Base-by-base conservation (phyloP, 2,113 vertebrate species). In the Pholis gunnellus region DNA sequence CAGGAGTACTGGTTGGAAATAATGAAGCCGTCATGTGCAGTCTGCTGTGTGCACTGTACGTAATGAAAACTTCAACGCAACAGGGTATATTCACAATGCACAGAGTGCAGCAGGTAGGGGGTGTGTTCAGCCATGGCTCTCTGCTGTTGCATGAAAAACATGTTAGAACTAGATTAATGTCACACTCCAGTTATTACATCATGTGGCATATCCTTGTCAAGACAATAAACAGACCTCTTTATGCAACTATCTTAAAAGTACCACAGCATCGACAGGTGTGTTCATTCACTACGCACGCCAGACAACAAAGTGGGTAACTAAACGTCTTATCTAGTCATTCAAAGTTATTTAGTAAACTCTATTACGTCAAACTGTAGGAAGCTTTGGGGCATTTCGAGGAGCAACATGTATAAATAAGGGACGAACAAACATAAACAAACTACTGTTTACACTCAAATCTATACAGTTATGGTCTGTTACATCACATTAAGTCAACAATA, bases 401-500 rank as follows among this genome's bases (percentile, higher is more conserved):
- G 3, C 3, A 42, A 11, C 0, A 2, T 60, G 57, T 60, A 48
- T 73, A 87, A 86, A 87, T 75, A 84, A 44, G 72, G 75, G 56
- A 38, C 27, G 1, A 69, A 78, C 29, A 73, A 77, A 59, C 40
- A 73, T 2, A 64, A 48, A 71, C 56, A 72, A 78, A 38, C 29
- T 31, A n/a, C 2, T 87, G 88, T 89, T 88, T 73, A 82, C 66
- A 87, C 29, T 71, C 22, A 56, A 13, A 54, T n/a, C 54, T 64
- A 48, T 36, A 38, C 44, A 72, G 79, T 88, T 87, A 57, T 79
- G 84, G 40, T 90, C 88, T 57, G 79, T 87, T 92, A 86, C 70
- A 87, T 88, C 1, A 82, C 40, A 50, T 81, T 1, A 64, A 77
- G 65, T 72, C 77, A 84, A 75, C 71, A 81, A 56, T n/a, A 38